Base-by-base conservation (phyloP, 2,888 invertebrate genomes). In the Barypeithes pellucidus region DNA sequence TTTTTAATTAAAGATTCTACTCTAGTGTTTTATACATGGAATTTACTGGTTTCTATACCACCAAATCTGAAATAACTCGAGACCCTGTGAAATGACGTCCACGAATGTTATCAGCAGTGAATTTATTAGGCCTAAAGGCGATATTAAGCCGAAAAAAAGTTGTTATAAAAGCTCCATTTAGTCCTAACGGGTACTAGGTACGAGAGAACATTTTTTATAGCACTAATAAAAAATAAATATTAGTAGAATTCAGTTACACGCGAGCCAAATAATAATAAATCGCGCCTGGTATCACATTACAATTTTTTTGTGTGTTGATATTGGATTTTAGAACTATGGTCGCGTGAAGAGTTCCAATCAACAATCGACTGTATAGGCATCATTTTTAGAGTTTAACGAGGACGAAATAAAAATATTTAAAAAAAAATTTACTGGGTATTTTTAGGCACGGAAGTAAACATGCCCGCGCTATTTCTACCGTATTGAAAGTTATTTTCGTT, bases 231-330 rank as follows among this genome's bases (percentile, higher is more conserved):
- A 20, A 43, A 7, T 8, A 20, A 12, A 20, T 43, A 20, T 18
- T 20, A 47, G 18, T 29, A 14, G n/a, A n/a, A n/a, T 52, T 52
- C 12, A 5, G 33, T 33, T 57, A 18, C 54, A 57, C 54, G 54
- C 54, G 16, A 54, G 16, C 7, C 14, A 16, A 33, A 33, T 57
- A 57, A 33, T 16, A 33, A 57, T 57, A 36, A 16, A 57, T 57
- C 3, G 3, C 54, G 54, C 33, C 18, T 16, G n/a, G 16, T 57
- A 57, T 57, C 54, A 33, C 33, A 33, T 33, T 33, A 33, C 14
- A 29, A 22, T 2, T n/a, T 52, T 14, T 57, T 33, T 18, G 9
- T n/a, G n/a, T 18, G 1, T 11, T n/a, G 14, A 33, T 18, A 24
- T 20, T 50, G 9, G 2, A 47, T 20, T 52, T 29, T 14, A 29